Evolutionary conservation across 2,797 vertebrate species (phyloP).

Genomic region (Ptychobarbus kaznakovi): DNA sequence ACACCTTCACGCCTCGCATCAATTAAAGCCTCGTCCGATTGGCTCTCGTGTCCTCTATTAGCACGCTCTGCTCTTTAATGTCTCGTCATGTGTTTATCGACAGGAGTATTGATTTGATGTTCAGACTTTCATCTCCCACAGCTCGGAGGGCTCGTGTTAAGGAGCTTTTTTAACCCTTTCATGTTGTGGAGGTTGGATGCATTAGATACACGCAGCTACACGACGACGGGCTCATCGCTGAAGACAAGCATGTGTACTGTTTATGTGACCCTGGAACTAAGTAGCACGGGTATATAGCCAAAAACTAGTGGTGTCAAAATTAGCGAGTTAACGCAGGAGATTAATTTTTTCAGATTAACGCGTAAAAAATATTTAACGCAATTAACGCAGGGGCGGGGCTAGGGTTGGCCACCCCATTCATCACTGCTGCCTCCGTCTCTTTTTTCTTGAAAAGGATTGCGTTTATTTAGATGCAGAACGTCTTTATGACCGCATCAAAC

Average conservation of each 20-base stretch:
- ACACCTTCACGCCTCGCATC: constrained; percentile 66
- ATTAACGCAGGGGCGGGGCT: no score
- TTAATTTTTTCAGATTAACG: no score
- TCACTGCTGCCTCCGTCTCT: no score
- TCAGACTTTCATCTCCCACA: constrained; percentile 80
- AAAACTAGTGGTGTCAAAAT: no score
- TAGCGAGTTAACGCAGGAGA: no score
- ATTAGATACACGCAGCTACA: constrained; percentile 8
- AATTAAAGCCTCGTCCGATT: constrained; percentile 71
- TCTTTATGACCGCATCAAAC: no score
- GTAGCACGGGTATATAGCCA: not conserved
- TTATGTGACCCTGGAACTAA: not conserved
- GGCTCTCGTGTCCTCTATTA: constrained; percentile 68
- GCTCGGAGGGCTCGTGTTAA: constrained; percentile 65
- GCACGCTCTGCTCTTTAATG: constrained; percentile 80
- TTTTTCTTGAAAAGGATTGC: no score
- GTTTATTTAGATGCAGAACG: no score
- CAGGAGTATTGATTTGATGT: constrained; percentile 82
- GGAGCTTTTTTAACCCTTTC: constrained; percentile 57
- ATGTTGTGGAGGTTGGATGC: constrained; percentile 15
- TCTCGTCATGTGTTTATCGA: constrained; percentile 81
- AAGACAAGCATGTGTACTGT: not conserved
- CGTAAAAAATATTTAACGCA: no score
- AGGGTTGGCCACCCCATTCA: no score
- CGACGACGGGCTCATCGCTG: not conserved